These are phyloP conservation scores for Clarias batrachus DNA, from an alignment of 2,113 vertebrate genomes.

Conservation along the genomic window DNA sequence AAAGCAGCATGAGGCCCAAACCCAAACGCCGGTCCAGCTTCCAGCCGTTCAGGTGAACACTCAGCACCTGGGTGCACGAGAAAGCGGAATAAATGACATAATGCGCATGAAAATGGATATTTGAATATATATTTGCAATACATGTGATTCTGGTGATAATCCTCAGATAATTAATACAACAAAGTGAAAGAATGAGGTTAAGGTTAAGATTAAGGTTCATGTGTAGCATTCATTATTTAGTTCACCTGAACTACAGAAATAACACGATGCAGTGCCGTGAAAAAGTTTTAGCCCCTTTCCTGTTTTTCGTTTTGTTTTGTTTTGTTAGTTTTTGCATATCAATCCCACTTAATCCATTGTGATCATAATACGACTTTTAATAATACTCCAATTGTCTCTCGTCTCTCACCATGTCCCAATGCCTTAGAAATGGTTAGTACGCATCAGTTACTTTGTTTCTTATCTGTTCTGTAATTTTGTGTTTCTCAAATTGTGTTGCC, in stretches of 20 bases:
- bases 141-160: not conserved
- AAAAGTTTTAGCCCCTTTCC: no score
- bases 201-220: not conserved
- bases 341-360: no score
- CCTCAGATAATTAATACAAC: not conserved
- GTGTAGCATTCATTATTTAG: not conserved
- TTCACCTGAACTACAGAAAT: not conserved
- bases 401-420: no score
- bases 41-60: constrained; percentile 77
- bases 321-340: no score
- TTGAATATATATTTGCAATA: not conserved
- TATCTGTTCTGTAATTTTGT: no score
- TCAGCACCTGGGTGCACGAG: constrained; percentile 62
- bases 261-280: no score
- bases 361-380: no score
- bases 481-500: no score
- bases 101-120: not conserved
- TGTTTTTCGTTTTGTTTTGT: no score
- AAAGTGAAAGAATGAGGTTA: not conserved
- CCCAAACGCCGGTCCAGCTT: constrained; percentile 75
- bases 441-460: no score
- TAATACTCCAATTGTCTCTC: no score
- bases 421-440: no score
- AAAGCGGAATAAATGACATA: not conserved
- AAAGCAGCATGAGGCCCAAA: constrained; percentile 72